phyloP scores from a whole-genome alignment of 2,888 invertebrate genomes.

The Metacarcinus magister region DNA sequence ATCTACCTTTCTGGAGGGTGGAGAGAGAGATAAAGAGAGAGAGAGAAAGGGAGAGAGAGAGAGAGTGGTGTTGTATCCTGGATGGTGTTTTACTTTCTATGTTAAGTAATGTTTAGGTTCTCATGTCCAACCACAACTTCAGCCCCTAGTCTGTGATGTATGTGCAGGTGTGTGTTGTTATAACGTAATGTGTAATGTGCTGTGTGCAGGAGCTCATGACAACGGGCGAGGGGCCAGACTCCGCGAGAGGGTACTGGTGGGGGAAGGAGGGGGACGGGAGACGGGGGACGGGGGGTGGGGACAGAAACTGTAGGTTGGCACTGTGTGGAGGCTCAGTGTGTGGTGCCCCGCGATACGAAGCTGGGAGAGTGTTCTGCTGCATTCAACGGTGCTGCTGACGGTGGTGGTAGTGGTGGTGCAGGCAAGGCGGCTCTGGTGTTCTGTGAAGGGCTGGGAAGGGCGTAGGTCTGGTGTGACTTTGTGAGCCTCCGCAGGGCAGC shows the following conservation, averaged over 20 bases:
- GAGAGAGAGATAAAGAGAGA: no score
- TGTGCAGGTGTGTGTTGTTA: background rate
- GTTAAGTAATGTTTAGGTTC: background rate
- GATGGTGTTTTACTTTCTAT: background rate
- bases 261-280: background rate
- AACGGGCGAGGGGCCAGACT: conserved; percentile 54
- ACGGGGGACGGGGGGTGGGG: background rate
- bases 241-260: no score
- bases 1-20: no score
- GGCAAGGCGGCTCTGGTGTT: background rate
- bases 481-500: background rate
- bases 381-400: background rate
- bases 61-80: background rate
- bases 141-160: background rate
- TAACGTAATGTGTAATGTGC: conserved; percentile 48
- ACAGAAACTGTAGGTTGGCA: conserved; percentile 42
- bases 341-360: background rate
- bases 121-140: no score
- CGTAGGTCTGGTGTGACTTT: background rate
- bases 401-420: background rate
- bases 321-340: conserved; percentile 19
- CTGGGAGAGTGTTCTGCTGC: background rate
- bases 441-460: background rate
- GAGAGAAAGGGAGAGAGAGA: background rate
- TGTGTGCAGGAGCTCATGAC: background rate